Percentiles rank a stretch among this genome's conserved stretches.
These are phyloP conservation scores for Lerista edwardsae DNA, from an alignment of 2,797 vertebrate species.

Conservation along the genomic window DNA sequence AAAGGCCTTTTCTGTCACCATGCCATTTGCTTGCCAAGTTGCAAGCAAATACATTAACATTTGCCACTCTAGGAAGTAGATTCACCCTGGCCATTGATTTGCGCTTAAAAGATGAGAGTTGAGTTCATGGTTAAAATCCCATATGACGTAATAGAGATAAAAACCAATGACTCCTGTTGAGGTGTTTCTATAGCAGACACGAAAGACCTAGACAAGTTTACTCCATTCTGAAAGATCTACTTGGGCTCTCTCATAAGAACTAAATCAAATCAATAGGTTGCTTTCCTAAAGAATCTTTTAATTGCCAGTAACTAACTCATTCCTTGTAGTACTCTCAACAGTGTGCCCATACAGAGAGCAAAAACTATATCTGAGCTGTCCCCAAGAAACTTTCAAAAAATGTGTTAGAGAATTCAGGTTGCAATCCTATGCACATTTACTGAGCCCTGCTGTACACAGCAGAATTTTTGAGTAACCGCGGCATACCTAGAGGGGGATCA, in stretches of 20 bases:
- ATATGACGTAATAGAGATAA: not conserved
- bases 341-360: too few relatives aligned
- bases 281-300: fast-evolving
- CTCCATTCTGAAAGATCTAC: not conserved
- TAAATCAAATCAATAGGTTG: not conserved
- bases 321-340: not conserved
- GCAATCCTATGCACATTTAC: not conserved
- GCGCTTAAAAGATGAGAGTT: not conserved
- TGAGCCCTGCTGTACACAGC: not conserved
- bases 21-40: too few relatives aligned
- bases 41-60: not conserved
- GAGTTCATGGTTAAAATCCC: not conserved
- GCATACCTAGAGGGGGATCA: too few relatives aligned
- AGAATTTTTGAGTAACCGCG: not conserved
- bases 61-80: not conserved
- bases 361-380: not conserved
- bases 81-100: not conserved
- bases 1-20: not conserved
- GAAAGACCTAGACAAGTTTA: not conserved
- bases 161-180: not conserved
- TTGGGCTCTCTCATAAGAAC: not conserved
- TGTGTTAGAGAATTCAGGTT: not conserved
- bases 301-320: fast-evolving
- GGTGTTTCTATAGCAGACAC: not conserved
- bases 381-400: not conserved